Base-by-base conservation (phyloP, 2,888 invertebrate genomes). In the Thumatha senex region DNA sequence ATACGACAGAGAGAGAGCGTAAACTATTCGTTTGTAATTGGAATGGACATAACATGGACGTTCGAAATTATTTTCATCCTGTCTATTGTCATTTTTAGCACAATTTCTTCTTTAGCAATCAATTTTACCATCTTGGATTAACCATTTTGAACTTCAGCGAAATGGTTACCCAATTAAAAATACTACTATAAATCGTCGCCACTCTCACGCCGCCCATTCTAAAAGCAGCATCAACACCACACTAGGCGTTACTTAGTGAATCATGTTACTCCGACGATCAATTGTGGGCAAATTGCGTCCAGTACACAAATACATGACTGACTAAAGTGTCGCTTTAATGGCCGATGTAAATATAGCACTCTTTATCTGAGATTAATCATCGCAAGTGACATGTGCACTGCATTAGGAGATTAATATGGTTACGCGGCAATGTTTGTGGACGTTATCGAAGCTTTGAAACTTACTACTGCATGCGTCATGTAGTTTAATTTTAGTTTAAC, bases 281-380 rank as follows among this genome's bases (percentile, higher is more conserved):
- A 74, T 76, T 72, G 70, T 59, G 68, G 61, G 67, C 70, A 68
- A 74, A 75, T 70, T 70, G 70, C 63, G 61, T 61, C 60, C 64
- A 55, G 60, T 45, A 58, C 74, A 71, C 75, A 80, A 79, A 80
- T 79, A 72, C 50, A 56, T 58, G 56, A 44, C 59, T 70, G 70
- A 72, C 69, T 74, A 62, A 68, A 70, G 59, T 64, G 67, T 61
- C 58, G 51, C 56, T 54, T 45, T 70, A 63, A 63, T 58, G 66
- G 58, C 46, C 41, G 51, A 50, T 56, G 51, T 61, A 63, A 63
- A 61, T 61, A 63, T 51, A 54, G 57, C 48, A 43, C 46, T 44
- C 40, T 52, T 52, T 48, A 53, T 48, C 48, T 24, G 48, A 31
- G 14, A 48, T 53, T 53, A 40, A 53, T 53, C 48, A 53, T 48